Conservation (phyloP, 2,888 invertebrate genomes). For the Nomada lathburiana region DNA sequence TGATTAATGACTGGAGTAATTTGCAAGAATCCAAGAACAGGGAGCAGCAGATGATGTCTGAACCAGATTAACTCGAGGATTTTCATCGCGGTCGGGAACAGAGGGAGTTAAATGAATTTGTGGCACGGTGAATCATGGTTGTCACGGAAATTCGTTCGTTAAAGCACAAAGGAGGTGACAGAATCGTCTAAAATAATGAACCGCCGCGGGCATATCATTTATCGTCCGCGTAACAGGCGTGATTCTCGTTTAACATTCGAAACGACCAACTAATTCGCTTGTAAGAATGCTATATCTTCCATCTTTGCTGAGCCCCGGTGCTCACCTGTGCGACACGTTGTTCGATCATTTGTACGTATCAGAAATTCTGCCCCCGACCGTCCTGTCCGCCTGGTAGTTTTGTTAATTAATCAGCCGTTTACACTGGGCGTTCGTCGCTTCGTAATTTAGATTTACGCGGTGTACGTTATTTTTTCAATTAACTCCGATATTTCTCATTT, state of each 20-base stretch:
- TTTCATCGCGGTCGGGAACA: constrained; percentile 14
- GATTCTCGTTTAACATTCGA: constrained; percentile 38
- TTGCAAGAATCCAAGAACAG: constrained; percentile 42
- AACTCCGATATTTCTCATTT: no score
- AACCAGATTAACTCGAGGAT: constrained; percentile 41
- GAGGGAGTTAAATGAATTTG: constrained; percentile 43
- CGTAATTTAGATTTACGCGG: no score
- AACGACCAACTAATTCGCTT: constrained; percentile 21
- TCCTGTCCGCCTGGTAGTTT: background rate
- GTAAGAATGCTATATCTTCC: constrained; percentile 35
- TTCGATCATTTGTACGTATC: constrained; percentile 3
- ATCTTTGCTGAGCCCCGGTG: background rate
- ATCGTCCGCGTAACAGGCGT: constrained; percentile 39
- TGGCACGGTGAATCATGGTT: constrained; percentile 56
- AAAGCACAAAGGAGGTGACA: constrained; percentile 51
- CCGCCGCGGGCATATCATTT: constrained; percentile 52
- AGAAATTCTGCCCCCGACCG: constrained; percentile 1
- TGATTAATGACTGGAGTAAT: constrained; percentile 36
- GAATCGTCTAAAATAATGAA: constrained; percentile 67
- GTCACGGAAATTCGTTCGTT: constrained; percentile 42
- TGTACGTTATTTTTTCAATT: no score
- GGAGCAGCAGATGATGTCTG: background rate
- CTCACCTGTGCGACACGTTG: constrained; percentile 6
- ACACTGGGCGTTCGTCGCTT: no score
- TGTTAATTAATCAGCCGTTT: background rate